Conservation (phyloP, 2,113 vertebrate genomes). For the Heterotis niloticus region DNA sequence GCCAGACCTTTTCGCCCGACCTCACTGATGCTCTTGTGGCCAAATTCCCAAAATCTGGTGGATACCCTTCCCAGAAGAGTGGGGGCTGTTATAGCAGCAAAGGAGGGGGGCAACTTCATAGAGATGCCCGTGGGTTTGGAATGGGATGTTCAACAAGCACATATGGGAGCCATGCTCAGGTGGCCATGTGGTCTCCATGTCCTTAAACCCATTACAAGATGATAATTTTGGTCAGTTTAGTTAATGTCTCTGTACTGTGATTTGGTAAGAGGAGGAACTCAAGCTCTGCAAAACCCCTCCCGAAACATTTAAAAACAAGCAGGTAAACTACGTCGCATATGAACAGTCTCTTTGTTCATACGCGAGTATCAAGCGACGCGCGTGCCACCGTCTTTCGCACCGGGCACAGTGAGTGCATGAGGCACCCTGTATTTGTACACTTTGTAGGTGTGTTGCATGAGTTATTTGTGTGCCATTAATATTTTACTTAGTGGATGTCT, state of each 20-base stretch:
- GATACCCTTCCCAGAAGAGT: neutral
- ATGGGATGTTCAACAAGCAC: no score
- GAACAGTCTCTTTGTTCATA: neutral
- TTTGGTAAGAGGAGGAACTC: neutral
- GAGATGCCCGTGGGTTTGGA: no score
- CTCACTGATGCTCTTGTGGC: no score
- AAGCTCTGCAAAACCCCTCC: no score
- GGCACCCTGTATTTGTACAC: neutral
- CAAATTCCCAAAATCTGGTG: no score
- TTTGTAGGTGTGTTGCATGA: neutral
- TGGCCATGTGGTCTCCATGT: no score
- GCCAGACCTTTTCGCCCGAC: no score
- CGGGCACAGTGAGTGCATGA: neutral
- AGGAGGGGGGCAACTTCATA: no score
- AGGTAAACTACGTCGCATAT: neutral
- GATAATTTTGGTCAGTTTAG: neutral
- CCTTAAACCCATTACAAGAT: slow-evolving; percentile 9
- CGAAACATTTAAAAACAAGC: no score
- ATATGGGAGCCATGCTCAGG: no score
- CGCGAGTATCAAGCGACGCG: neutral
- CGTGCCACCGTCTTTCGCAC: neutral
- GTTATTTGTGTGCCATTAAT: neutral
- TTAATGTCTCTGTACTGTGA: neutral
- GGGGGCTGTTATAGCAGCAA: no score
- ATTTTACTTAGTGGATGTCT: neutral